Percentiles rank a stretch among this genome's conserved stretches.
phyloP scores from a whole-genome alignment of 2,113 vertebrate species.

The Hemichromis elongatus region DNA sequence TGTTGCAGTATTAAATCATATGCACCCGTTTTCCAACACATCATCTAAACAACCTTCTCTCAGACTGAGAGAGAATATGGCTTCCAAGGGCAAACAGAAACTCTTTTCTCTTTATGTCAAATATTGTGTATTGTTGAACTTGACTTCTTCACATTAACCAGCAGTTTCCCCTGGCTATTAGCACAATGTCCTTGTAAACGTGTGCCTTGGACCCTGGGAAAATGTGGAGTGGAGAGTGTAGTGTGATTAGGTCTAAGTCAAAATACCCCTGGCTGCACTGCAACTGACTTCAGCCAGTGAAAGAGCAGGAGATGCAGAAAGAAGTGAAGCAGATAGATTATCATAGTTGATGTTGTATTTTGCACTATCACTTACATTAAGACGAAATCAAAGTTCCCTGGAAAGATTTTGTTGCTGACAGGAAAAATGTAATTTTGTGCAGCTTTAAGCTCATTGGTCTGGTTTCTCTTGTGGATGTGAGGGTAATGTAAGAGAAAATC shows the following conservation, averaged over 20 bases:
- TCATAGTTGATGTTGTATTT: background rate
- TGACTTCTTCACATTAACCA: slow-evolving; percentile 35
- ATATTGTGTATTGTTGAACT: slow-evolving; percentile 17
- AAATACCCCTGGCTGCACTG: slow-evolving; percentile 13
- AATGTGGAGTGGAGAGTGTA: slow-evolving; percentile 2
- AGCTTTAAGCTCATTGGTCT: background rate
- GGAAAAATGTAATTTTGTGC: background rate
- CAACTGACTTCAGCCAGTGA: slow-evolving; percentile 12
- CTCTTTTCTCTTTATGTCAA: slow-evolving; percentile 19
- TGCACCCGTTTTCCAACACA: background rate
- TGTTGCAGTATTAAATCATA: slow-evolving; percentile 40
- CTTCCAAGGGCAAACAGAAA: slow-evolving; percentile 26
- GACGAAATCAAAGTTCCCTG: background rate
- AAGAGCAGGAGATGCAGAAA: background rate
- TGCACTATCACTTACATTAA: background rate
- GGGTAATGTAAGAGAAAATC: background rate
- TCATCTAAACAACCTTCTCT: slow-evolving; percentile 25
- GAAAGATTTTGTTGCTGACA: background rate
- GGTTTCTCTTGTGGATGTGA: background rate
- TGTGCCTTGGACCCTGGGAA: background rate
- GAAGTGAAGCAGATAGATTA: background rate
- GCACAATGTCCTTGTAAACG: slow-evolving; percentile 4
- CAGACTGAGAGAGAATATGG: background rate
- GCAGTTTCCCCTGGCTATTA: background rate
- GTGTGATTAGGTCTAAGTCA: slow-evolving; percentile 18